These are phyloP conservation scores for Calidris pygmaea DNA, from an alignment of 2,113 vertebrate genomes.

Conservation along the genomic window DNA sequence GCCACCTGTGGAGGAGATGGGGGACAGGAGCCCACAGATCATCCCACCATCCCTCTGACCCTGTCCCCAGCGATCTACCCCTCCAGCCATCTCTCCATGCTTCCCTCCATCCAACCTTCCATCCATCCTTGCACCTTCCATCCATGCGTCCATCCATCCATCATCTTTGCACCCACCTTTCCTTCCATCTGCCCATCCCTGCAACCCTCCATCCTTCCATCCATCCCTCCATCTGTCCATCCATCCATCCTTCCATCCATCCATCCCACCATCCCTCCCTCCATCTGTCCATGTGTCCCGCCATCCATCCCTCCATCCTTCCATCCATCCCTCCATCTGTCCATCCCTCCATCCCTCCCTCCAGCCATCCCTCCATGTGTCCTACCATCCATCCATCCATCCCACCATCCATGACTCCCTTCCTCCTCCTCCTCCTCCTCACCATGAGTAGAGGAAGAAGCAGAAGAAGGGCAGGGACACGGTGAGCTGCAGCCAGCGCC, in stretches of 20 bases:
- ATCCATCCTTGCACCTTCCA: neutral
- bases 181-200: neutral
- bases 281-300: neutral
- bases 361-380: neutral
- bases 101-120: accelerated
- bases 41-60: neutral
- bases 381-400: neutral
- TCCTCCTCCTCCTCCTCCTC: neutral
- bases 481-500: conserved; percentile 65
- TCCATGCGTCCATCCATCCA: too few relatives aligned
- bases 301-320: neutral
- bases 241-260: neutral
- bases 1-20: conserved; percentile 74
- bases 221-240: too few relatives aligned
- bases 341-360: neutral
- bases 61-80: neutral
- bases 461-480: conserved; percentile 66
- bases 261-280: neutral
- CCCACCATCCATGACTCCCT: neutral
- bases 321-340: neutral
- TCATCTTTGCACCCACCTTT: too few relatives aligned
- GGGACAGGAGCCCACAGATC: neutral
- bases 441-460: conserved; percentile 74
- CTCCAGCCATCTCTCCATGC: neutral
- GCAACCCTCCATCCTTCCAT: neutral